Evolutionary conservation across 2,888 invertebrate species (phyloP), one percentile per base, ranked within the genome.

Genomic region (Branchellion lobata): DNA sequence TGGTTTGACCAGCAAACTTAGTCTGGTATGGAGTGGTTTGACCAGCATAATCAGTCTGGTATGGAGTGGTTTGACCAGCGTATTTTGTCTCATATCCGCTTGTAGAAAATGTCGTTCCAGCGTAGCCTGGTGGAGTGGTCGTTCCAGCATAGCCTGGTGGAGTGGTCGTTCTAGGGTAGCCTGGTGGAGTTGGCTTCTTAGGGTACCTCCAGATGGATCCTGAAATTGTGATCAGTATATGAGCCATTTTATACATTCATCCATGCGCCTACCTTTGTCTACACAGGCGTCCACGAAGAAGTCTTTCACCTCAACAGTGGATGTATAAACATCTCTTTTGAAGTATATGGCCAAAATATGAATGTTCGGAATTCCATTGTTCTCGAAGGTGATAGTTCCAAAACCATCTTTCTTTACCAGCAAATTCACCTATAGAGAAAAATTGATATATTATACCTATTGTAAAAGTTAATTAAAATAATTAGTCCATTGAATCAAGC

Each of bases 201-300:
- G n/a, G n/a, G n/a, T n/a, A n/a, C n/a, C n/a, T n/a, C n/a, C n/a
- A n/a, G n/a, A n/a, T n/a, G n/a, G n/a, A n/a, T n/a, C n/a, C n/a
- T n/a, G n/a, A n/a, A n/a, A n/a, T n/a, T n/a, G n/a, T n/a, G n/a
- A n/a, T n/a, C n/a, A n/a, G n/a, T n/a, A n/a, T n/a, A n/a, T n/a
- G n/a, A n/a, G n/a, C n/a, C n/a, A n/a, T n/a, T n/a, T n/a, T n/a
- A n/a, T n/a, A n/a, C n/a, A n/a, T n/a, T n/a, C n/a, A n/a, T n/a
- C n/a, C n/a, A n/a, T n/a, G n/a, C n/a, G n/a, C n/a, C n/a, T 40
- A 57, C 61, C 61, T 57, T 57, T 57, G 5, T 57, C 61, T 5
- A 77, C 34, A 61, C 77, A 77, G 18, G 77, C 77, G 21, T 77
- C 61, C 65, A 77, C 11, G 14, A n/a, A 34, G 65, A 77, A 77